Evolutionary conservation across 2,797 vertebrate species (phyloP).

Genomic region (Premnoplex brunnescens): DNA sequence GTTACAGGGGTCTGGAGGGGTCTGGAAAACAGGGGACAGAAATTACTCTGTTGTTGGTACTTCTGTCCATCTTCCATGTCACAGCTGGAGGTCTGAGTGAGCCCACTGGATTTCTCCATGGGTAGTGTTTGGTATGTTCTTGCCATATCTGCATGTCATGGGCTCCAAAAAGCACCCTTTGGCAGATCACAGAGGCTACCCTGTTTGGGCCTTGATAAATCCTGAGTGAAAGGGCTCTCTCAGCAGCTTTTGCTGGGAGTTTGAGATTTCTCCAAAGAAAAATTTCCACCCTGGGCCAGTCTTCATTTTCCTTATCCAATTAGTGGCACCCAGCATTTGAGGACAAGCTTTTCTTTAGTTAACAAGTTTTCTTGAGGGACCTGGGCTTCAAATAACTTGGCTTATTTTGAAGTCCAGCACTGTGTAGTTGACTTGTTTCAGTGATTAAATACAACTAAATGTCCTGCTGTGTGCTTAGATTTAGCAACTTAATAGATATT

Average conservation of each 20-base stretch:
- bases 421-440: background rate
- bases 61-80: background rate
- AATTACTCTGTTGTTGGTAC: background rate
- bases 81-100: background rate
- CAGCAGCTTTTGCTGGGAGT: background rate
- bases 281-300: background rate
- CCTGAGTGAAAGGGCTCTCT: background rate
- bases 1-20: background rate
- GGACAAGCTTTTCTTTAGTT: background rate
- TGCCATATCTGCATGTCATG: background rate
- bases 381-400: background rate
- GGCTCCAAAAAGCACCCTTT: background rate
- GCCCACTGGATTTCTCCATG: background rate
- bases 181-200: background rate
- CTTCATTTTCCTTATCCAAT: background rate
- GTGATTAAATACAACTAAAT: slow-evolving; percentile 36
- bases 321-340: background rate
- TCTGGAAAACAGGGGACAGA: background rate
- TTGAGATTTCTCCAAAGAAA: background rate
- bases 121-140: background rate
- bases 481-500: slow-evolving; percentile 14
- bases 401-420: background rate
- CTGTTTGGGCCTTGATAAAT: background rate
- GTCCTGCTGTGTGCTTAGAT: background rate
- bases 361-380: background rate